A percentile compares a stretch with the other conserved stretches of the same genome.
Evolutionary conservation across 2,797 vertebrate genomes (phyloP).

Genomic region (Acanthurus lineatus): DNA sequence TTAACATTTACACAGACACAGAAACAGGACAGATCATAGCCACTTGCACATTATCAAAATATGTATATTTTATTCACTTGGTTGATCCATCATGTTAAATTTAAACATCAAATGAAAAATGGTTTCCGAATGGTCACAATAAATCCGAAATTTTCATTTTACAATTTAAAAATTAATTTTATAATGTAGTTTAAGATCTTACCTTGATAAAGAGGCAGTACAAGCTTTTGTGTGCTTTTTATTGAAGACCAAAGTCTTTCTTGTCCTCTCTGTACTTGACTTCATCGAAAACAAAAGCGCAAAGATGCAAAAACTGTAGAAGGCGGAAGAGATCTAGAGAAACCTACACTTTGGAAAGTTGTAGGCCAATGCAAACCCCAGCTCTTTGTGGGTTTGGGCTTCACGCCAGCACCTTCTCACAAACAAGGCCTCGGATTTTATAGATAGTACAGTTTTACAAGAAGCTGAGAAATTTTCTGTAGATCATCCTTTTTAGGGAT

Average conservation of each 20-base stretch:
- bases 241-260: constrained; percentile 14
- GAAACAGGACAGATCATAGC: not conserved
- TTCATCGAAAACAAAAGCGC: constrained; percentile 30
- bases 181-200: constrained; percentile 14
- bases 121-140: not conserved
- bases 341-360: constrained; percentile 48
- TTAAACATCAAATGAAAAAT: not conserved
- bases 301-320: constrained; percentile 42
- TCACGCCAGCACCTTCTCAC: constrained; percentile 16
- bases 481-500: too few relatives aligned
- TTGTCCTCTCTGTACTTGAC: constrained; percentile 33
- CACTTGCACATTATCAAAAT: not conserved
- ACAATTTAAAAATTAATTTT: not conserved
- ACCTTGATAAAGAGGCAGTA: constrained; percentile 46
- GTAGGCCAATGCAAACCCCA: constrained; percentile 57
- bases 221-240: not conserved
- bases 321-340: constrained; percentile 66
- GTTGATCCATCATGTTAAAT: not conserved
- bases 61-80: not conserved
- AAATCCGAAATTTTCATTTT: not conserved
- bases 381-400: constrained; percentile 58
- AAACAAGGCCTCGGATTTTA: constrained; percentile 36
- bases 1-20: not conserved
- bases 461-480: not conserved
- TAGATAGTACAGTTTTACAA: not conserved